Conservation (phyloP, 2,888 invertebrate species). For the Trichogramma evanescens region DNA sequence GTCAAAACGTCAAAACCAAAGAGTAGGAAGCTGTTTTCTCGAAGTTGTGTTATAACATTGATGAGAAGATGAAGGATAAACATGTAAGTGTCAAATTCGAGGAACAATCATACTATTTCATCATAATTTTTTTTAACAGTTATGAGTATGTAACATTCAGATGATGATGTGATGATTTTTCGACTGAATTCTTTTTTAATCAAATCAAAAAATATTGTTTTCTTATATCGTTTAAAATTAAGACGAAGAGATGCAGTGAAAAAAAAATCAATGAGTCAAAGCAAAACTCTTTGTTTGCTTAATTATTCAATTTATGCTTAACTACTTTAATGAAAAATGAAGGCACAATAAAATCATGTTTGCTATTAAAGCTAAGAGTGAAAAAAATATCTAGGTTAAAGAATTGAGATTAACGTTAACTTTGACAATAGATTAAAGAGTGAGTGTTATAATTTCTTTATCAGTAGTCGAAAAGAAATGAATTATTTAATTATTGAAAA, state of each 20-base stretch:
- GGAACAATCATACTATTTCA: constrained; percentile 4
- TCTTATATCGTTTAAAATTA: constrained; percentile 11
- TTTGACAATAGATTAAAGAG: background rate
- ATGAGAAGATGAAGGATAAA: constrained; percentile 1
- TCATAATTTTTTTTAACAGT: background rate
- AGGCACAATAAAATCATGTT: constrained; percentile 3
- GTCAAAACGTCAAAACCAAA: too few species aligned
- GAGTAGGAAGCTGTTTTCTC: too few species aligned
- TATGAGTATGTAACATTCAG: too few species aligned
- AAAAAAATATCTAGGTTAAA: background rate
- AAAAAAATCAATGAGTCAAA: constrained; percentile 18
- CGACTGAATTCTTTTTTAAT: background rate
- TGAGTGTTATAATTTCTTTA: background rate
- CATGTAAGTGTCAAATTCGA: background rate
- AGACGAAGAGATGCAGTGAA: constrained; percentile 25
- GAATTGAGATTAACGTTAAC: background rate
- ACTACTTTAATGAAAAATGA: constrained; percentile 7
- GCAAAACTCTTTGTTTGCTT: constrained; percentile 17
- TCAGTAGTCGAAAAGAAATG: constrained; percentile 1
- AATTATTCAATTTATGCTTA: constrained; percentile 3
- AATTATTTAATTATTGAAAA: constrained; percentile 3
- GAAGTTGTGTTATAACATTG: background rate
- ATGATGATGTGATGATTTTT: background rate
- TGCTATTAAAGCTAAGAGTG: background rate
- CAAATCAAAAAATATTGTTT: constrained; percentile 3